Evolutionary conservation across 2,888 invertebrate genomes (phyloP), one percentile per base, ranked within the genome.

Genomic region (Hirtodrosophila duncani): DNA sequence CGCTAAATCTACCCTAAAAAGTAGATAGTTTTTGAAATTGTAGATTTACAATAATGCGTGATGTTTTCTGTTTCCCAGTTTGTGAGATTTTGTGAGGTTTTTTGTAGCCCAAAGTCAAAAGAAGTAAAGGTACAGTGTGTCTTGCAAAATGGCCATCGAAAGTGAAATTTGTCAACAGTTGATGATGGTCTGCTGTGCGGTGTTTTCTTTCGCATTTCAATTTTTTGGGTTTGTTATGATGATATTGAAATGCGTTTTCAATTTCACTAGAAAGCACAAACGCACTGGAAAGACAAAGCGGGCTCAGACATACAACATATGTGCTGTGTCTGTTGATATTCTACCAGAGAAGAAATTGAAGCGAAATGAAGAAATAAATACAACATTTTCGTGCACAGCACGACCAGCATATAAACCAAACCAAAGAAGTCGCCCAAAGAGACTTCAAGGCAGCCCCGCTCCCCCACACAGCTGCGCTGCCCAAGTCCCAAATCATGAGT

Each of bases 171-270:
- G 52, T 64, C 66, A 51, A 67, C 41, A 23, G 16, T 7, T 18
- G 10, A 8, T 31, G 38, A 29, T 37, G 23, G 29, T 46, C 20
- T 33, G 11, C 18, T 6, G 3, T 30, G 18, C 37, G 14, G 17
- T 53, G 27, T 49, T 59, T 24, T 41, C 27, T 29, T 52, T 63
- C 37, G 51, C 50, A 45, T 51, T 66, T 67, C 37, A 43, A 38
- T 44, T 59, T 18, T n/a, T 14, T 23, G 27, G 31, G 34, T 67
- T 42, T 24, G 13, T 34, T 24, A 17, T 33, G 44, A 31, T 23
- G 66, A 51, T 55, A 78, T 58, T 61, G 71, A 77, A 80, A 69
- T 71, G 49, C 50, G 82, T 81, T 75, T 75, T 75, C 75, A 75
- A 81, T 75, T 75, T 75, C 80, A 71, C 56, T 75, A 61, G 80